phyloP scores from a whole-genome alignment of 2,888 invertebrate genomes.

The Bellardia pandia region DNA sequence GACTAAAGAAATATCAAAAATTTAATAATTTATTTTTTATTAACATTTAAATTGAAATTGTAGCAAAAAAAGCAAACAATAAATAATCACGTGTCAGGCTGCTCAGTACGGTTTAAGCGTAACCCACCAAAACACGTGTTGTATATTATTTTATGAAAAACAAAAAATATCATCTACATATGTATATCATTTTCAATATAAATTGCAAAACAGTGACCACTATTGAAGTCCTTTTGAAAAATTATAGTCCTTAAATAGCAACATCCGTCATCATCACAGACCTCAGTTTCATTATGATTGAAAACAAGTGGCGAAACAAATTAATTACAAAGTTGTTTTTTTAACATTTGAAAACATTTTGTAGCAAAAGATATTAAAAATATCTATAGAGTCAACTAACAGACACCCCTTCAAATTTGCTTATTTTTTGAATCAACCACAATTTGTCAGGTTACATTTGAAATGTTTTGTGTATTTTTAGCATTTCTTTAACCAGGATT shows the following conservation, averaged over 20 bases:
- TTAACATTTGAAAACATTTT: background rate
- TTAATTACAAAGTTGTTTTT: slow-evolving; percentile 22
- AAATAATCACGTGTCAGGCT: background rate
- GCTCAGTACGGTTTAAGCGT: too few relatives aligned
- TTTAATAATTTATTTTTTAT: too few relatives aligned
- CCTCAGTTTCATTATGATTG: slow-evolving; percentile 36
- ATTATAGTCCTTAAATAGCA: slow-evolving; percentile 13
- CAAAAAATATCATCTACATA: background rate
- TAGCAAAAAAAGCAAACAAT: slow-evolving; percentile 18
- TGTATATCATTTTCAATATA: too few relatives aligned
- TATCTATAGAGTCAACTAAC: background rate
- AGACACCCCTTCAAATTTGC: background rate
- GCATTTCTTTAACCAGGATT: slow-evolving; percentile 22
- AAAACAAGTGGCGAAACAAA: slow-evolving; percentile 48
- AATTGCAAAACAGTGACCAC: background rate
- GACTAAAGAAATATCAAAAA: too few relatives aligned
- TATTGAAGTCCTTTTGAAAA: background rate
- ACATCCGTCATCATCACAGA: background rate
- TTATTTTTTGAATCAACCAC: slow-evolving; percentile 40
- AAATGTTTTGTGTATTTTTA: background rate
- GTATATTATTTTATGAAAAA: slow-evolving; percentile 1
- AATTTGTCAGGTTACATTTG: slow-evolving; percentile 50
- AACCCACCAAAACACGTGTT: slow-evolving; percentile 23
- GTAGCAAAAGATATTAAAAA: slow-evolving; percentile 32
- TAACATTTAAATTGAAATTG: too few relatives aligned